These are phyloP conservation scores for Melanophora roralis DNA, from an alignment of 2,888 invertebrate species.

Conservation along the genomic window DNA sequence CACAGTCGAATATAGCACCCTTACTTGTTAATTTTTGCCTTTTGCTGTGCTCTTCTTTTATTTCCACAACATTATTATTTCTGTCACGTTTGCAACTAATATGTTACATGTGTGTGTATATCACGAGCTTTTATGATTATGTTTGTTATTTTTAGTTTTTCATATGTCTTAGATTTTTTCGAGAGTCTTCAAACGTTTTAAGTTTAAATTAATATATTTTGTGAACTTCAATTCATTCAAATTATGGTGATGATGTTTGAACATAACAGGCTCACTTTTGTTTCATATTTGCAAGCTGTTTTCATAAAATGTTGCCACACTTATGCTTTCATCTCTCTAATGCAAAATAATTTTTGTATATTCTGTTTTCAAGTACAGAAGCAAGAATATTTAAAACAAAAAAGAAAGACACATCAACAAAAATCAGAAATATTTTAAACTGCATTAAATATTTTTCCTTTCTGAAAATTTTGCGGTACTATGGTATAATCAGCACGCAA, in stretches of 20 bases:
- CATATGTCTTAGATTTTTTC: background rate
- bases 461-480: conserved; percentile 3
- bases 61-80: background rate
- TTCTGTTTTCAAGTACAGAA: too few species aligned
- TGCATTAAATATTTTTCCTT: conserved; percentile 15
- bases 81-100: background rate
- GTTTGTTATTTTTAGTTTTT: background rate
- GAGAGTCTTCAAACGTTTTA: background rate
- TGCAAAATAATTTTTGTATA: background rate
- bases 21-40: too few species aligned
- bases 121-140: conserved; percentile 13
- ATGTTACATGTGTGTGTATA: too few species aligned
- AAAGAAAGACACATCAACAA: background rate
- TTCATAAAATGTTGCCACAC: conserved; percentile 47
- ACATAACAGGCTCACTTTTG: conserved; percentile 11
- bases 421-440: background rate
- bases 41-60: background rate
- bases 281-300: conserved; percentile 42
- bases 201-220: background rate
- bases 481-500: conserved; percentile 42
- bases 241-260: background rate
- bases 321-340: conserved; percentile 14
- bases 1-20: too few species aligned
- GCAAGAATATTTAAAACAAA: background rate
- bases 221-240: background rate